Conservation (phyloP, 2,797 vertebrate species). For the Hypotaenidia okinawae region DNA sequence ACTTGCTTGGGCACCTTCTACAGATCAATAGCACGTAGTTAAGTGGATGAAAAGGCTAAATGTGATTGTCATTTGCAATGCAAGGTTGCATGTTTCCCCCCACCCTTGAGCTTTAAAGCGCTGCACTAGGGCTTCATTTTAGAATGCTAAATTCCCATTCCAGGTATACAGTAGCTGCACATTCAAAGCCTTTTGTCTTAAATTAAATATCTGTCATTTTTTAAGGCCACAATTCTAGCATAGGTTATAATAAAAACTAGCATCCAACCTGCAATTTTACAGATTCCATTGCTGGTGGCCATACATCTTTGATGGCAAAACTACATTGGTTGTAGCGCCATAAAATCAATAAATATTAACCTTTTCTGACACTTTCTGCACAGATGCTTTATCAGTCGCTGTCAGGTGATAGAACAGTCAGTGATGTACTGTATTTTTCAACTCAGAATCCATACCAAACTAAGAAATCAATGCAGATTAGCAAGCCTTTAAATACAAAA, state of each 20-base stretch:
- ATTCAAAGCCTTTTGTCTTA: conserved; percentile 60
- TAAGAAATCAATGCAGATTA: conserved; percentile 77
- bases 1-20: conserved; percentile 71
- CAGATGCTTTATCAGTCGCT: conserved; percentile 76
- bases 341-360: conserved; percentile 84
- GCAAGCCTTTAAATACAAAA: conserved; percentile 72
- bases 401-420: conserved; percentile 75
- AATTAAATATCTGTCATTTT: conserved; percentile 75
- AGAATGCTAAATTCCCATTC: conserved; percentile 62
- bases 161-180: conserved; percentile 43
- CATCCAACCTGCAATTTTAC: conserved; percentile 68
- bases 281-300: conserved; percentile 74
- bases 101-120: conserved; percentile 30
- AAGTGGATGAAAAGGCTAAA: conserved; percentile 78
- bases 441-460: conserved; percentile 72
- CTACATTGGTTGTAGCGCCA: conserved; percentile 75
- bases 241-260: conserved; percentile 71
- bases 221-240: conserved; percentile 62
- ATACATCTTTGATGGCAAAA: conserved; percentile 79
- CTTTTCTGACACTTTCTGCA: conserved; percentile 79
- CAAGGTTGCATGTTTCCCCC: conserved; percentile 22
- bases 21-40: conserved; percentile 75
- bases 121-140: conserved; percentile 45
- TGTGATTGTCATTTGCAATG: conserved; percentile 75
- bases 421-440: conserved; percentile 75